These are phyloP conservation scores for Alauda arvensis DNA, from an alignment of 2,797 vertebrate species.

Conservation along the genomic window DNA sequence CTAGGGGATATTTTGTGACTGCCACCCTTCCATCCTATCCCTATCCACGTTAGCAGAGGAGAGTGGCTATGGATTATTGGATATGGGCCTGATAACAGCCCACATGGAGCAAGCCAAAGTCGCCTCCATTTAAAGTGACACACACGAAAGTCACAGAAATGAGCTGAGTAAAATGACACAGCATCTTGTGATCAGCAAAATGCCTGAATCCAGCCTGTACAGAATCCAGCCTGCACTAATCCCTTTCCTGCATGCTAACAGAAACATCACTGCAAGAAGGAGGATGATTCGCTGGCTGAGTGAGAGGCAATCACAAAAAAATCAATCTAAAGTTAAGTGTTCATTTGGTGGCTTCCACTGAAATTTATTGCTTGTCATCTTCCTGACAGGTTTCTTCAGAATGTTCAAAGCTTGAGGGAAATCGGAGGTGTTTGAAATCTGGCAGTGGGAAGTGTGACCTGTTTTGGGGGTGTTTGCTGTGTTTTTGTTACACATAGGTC, in stretches of 20 bases:
- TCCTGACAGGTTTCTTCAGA: background rate
- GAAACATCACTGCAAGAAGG: background rate
- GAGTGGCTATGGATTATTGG: background rate
- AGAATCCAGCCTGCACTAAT: background rate
- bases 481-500: background rate
- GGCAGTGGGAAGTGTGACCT: background rate
- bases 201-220: background rate
- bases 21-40: background rate
- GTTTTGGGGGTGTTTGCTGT: background rate
- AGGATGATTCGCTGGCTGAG: background rate
- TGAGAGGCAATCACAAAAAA: background rate
- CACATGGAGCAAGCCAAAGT: background rate
- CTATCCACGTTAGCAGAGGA: background rate
- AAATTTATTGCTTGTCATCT: background rate
- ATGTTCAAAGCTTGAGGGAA: background rate
- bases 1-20: background rate
- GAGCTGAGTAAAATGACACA: background rate
- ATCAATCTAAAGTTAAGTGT: background rate
- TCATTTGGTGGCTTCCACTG: background rate
- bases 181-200: background rate
- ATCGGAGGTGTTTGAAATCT: background rate
- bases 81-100: background rate
- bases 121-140: background rate
- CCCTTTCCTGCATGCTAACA: background rate
- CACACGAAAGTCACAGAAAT: accelerated